Base-by-base conservation (phyloP, 2,888 invertebrate species). In the Harpalus rubripes region DNA sequence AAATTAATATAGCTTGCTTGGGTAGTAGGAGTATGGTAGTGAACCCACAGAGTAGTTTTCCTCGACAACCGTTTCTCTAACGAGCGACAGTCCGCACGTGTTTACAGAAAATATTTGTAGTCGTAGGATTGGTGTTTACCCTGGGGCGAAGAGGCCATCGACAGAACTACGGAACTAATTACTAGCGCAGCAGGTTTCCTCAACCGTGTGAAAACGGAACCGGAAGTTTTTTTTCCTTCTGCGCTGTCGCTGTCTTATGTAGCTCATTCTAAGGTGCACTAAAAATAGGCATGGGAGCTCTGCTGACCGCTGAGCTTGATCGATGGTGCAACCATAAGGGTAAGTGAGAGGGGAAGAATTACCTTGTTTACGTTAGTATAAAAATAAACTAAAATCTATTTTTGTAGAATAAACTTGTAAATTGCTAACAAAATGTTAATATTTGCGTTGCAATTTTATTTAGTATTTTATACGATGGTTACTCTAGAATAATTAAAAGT, bases 141-240 rank as follows among this genome's bases (percentile, higher is more conserved):
- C 41, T 16, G 18, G n/a, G 39, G 26, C 41, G 59, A 80, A 80
- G 61, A 39, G 61, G 61, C 80, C 61, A 80, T 80, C 80, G 80
- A 61, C 58, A 59, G 61, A 61, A 59, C 80, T 61, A 80, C 80
- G 80, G 80, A 80, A 80, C 80, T 80, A 80, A 80, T 80, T 80
- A 80, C 61, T n/a, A 41, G 41, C 80, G 61, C 80, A 44, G 41
- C 59, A 32, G 80, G 80, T 22, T n/a, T 7, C 41, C 15, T 39
- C 80, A 5, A 7, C 56, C 22, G 78, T 78, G 78, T 78, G 56
- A 56, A 78, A 58, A 15, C 39, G 80, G 80, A 80, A 80, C 15
- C 61, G 80, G 44, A 61, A 80, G 80, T 80, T 80, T 80, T 61
- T 78, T 32, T 22, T 58, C 12, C 52, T 22, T 22, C 3, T 22